phyloP scores from a whole-genome alignment of 2,888 invertebrate genomes.

The Meteorus cinctellus region DNA sequence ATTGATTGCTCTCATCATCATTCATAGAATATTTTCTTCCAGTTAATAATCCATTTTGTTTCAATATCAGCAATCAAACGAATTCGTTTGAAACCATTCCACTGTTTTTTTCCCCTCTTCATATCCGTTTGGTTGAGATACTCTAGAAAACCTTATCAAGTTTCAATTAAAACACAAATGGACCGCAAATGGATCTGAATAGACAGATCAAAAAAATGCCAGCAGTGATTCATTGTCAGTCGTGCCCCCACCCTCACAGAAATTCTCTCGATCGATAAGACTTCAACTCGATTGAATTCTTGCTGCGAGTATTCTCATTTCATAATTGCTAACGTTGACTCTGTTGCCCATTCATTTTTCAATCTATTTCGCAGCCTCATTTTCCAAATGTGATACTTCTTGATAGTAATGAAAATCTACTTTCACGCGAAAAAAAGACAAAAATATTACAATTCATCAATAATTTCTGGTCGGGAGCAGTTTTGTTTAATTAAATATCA shows the following conservation, averaged over 20 bases:
- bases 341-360: constrained; percentile 1
- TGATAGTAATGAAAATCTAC: too few species aligned
- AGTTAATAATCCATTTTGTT: background rate
- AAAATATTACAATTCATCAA: background rate
- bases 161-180: constrained; percentile 32
- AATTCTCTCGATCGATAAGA: background rate
- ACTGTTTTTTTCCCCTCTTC: too few species aligned
- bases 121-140: too few species aligned
- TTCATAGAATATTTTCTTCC: background rate
- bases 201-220: constrained; percentile 18
- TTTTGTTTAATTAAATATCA: constrained; percentile 24
- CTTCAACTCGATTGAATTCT: constrained; percentile 23
- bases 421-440: too few species aligned
- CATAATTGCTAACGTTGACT: constrained; percentile 36
- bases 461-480: constrained; percentile 17
- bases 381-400: background rate
- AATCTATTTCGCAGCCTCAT: background rate
- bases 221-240: constrained; percentile 25
- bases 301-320: constrained; percentile 14
- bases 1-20: background rate
- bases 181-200: constrained; percentile 12
- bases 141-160: background rate
- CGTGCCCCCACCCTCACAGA: constrained; percentile 3
- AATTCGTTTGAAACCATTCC: background rate
- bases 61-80: background rate